Evolutionary conservation across 2,797 vertebrate genomes (phyloP), one percentile per base, ranked within the genome.

Genomic region (Emys orbicularis): DNA sequence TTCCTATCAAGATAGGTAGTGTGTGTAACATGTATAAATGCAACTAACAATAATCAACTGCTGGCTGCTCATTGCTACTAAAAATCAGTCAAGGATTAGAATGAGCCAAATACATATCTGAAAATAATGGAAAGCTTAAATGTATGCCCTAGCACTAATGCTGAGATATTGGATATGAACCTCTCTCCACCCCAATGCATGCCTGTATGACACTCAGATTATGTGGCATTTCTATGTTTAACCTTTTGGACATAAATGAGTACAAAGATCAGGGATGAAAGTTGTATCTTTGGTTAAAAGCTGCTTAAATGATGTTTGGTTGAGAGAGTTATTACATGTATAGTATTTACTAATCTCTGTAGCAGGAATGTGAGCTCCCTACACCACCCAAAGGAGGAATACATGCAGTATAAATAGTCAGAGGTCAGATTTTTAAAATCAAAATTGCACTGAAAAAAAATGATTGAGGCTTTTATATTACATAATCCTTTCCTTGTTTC

Each of bases 271-370:
- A 86, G 90, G 74, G 94, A 83, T 87, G 77, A 94, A 95, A 96
- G 88, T 91, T 79, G 90, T 92, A 94, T 92, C 79, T 53, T 56
- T 84, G 15, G 61, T 95, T 96, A 96, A 95, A 95, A 97, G 91
- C 59, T 57, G 83, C 27, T 97, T 50, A 54, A 52, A 59, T 90
- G 56, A 72, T 90, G 87, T 87, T 95, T 88, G 92, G 85, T 92
- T 97, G 96, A 94, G 84, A 94, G 84, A 88, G 77, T 90, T 84
- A 94, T 88, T 95, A 93, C 81, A 94, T 95, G 95, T 97, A 53
- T 81, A 84, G 18, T 89, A 84, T 95, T 97, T 97, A 94, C 88
- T 94, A 93, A 86, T 94, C 79, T 96, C 91, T 90, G 34, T 27
- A 25, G 44, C 6, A 84, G 79, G 92, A 95, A 85, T 53, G 56